A percentile compares a stretch with the other conserved stretches of the same genome.
Conservation (phyloP, 2,113 vertebrate species). For the Petroica traversi region DNA sequence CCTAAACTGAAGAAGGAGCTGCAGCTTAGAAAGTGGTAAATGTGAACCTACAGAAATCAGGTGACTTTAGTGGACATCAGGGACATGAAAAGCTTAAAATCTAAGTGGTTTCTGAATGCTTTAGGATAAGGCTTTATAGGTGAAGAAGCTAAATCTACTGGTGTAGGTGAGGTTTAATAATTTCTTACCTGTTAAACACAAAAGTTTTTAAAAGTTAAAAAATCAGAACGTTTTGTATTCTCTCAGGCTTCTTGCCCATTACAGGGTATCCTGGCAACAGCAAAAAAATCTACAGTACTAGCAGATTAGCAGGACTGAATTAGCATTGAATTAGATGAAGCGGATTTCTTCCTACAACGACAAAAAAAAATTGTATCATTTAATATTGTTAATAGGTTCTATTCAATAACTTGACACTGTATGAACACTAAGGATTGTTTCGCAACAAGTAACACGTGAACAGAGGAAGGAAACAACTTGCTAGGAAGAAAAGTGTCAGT, state of each 20-base stretch:
- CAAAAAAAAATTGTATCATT: conserved; percentile 35
- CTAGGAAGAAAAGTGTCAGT: neutral
- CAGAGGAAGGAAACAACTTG: neutral
- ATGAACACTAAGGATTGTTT: neutral
- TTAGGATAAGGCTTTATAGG: neutral
- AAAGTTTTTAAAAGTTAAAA: conserved; percentile 84
- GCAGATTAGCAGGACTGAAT: conserved; percentile 62
- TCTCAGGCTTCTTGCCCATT: conserved; percentile 92
- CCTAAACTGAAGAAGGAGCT: neutral
- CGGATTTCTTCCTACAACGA: conserved; percentile 68
- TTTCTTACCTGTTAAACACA: conserved; percentile 85
- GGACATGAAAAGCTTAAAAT: neutral
- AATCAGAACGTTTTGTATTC: conserved; percentile 79
- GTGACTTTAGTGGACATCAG: neutral
- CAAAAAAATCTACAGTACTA: conserved; percentile 69
- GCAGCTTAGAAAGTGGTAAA: neutral
- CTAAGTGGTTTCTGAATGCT: neutral
- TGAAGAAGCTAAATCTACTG: neutral
- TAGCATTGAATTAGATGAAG: conserved; percentile 54
- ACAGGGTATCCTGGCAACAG: conserved; percentile 83
- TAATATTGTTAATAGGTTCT: neutral
- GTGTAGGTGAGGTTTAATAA: neutral
- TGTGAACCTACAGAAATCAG: neutral
- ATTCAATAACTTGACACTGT: neutral
- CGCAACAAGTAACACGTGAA: neutral